phyloP scores from a whole-genome alignment of 2,797 vertebrate species.

The Phyllotis vaccarum region DNA sequence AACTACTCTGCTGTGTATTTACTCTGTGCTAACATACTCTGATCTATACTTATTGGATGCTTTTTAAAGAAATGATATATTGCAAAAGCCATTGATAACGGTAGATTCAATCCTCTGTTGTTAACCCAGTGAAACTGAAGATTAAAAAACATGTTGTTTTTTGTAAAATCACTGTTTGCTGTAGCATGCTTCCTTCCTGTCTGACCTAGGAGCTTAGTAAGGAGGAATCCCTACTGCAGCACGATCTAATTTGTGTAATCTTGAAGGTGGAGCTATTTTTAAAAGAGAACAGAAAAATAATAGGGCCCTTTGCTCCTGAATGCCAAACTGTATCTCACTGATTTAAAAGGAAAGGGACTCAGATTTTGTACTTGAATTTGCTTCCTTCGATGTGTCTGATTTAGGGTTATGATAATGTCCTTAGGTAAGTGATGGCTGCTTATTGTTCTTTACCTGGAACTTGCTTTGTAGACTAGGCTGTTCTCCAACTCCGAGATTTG shows the following conservation, averaged over 20 bases:
- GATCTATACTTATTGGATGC: neutral
- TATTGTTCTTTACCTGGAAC: neutral
- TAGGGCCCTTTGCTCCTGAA: slow-evolving; percentile 52
- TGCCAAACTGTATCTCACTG: slow-evolving; percentile 47
- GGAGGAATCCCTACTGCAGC: slow-evolving; percentile 62
- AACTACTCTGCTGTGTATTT: neutral
- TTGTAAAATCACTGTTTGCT: slow-evolving; percentile 27
- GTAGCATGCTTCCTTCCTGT: slow-evolving; percentile 46
- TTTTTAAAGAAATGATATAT: neutral
- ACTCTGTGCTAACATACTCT: neutral
- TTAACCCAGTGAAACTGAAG: slow-evolving; percentile 3
- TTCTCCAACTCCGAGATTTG: neutral
- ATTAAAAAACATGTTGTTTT: slow-evolving; percentile 25
- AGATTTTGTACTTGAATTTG: neutral
- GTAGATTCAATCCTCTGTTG: neutral
- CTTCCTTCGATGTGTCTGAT: neutral
- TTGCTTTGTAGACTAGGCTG: neutral
- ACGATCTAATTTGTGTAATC: slow-evolving; percentile 76
- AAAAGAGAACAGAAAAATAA: slow-evolving; percentile 78
- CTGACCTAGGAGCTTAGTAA: slow-evolving; percentile 49
- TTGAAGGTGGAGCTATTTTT: slow-evolving; percentile 82
- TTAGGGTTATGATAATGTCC: neutral
- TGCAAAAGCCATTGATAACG: neutral
- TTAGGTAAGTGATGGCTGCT: slow-evolving; percentile 18
- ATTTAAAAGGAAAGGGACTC: slow-evolving; percentile 37